Conservation (phyloP, 2,888 invertebrate species). For the Platycheirus rosarum region DNA sequence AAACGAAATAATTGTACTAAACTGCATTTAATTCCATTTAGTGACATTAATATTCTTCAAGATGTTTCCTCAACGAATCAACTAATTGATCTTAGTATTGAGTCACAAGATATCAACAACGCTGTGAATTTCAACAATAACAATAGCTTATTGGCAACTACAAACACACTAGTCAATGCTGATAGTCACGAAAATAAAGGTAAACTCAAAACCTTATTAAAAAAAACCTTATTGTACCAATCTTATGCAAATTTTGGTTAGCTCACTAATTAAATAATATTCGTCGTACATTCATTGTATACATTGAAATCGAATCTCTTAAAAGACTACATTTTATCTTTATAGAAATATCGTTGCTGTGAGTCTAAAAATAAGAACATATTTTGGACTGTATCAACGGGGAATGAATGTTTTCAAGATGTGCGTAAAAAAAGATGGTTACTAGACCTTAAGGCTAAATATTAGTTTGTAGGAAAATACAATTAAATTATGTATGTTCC, state of each 20-base stretch:
- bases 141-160: conserved; percentile 81
- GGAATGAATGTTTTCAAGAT: conserved; percentile 74
- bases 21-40: conserved; percentile 65
- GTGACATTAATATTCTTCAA: conserved; percentile 82
- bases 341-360: conserved; percentile 81
- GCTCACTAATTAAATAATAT: too few species aligned
- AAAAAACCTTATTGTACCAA: background rate
- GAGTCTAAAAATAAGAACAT: conserved; percentile 78
- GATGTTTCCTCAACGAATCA: conserved; percentile 80
- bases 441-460: conserved; percentile 78
- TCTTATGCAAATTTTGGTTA: too few species aligned
- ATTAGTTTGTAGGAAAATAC: conserved; percentile 74
- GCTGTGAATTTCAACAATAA: conserved; percentile 80
- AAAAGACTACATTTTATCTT: too few species aligned
- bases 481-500: conserved; percentile 69
- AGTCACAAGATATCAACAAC: conserved; percentile 81
- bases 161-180: conserved; percentile 83
- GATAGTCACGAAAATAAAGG: conserved; percentile 83
- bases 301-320: too few species aligned
- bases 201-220: conserved; percentile 60
- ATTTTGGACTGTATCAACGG: conserved; percentile 62
- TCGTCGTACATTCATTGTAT: too few species aligned
- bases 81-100: conserved; percentile 82
- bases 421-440: conserved; percentile 77
- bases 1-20: background rate